Conservation (phyloP, 2,113 vertebrate genomes). For the Tapirus terrestris region DNA sequence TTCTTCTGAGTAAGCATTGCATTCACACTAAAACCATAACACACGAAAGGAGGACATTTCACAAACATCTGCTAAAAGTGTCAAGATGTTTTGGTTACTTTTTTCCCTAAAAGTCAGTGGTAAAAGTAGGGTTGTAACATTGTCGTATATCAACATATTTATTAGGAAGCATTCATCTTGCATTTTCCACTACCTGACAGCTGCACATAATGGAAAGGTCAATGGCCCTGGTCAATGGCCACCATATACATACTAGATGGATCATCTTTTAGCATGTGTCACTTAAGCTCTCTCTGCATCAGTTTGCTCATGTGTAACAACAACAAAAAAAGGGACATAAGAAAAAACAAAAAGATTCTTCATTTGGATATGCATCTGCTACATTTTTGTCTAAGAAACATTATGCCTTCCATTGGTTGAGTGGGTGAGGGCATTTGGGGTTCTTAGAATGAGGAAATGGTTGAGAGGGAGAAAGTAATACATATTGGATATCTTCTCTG, state of each 20-base stretch:
- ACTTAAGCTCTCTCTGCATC: not conserved
- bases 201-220: not conserved
- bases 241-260: not conserved
- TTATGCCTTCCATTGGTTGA: not conserved
- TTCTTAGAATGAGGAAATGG: not conserved
- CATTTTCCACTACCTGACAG: not conserved
- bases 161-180: not conserved
- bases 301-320: not conserved
- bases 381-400: not conserved
- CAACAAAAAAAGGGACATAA: not conserved
- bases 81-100: not conserved
- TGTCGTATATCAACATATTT: not conserved
- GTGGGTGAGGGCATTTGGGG: rapidly evolving
- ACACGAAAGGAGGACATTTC: not conserved
- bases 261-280: not conserved
- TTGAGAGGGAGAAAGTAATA: not conserved
- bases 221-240: not conserved
- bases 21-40: slow-evolving; percentile 27
- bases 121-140: not conserved
- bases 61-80: not conserved
- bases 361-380: not conserved
- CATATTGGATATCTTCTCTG: not conserved
- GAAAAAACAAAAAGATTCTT: not conserved
- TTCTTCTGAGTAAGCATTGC: not conserved
- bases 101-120: not conserved